Evolutionary conservation across 2,113 vertebrate species (phyloP).

Genomic region (Australoheros scitulus): DNA sequence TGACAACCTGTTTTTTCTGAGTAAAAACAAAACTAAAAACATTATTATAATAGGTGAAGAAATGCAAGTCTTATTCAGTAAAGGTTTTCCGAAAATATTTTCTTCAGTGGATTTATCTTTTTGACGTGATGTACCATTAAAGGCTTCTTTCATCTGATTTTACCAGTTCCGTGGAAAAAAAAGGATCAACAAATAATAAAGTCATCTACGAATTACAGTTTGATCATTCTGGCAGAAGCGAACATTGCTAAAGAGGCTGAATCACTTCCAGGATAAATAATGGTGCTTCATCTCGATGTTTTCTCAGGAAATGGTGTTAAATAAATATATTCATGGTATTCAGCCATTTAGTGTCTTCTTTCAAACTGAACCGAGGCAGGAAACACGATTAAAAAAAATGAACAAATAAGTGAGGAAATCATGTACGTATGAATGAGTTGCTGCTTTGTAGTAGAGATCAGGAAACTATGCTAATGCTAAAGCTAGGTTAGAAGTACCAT

Average conservation of each 20-base stretch:
- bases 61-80: neutral
- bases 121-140: neutral
- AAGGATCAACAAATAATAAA: neutral
- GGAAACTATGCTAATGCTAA: neutral
- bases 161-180: neutral
- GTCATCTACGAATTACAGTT: neutral
- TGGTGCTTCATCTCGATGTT: neutral
- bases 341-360: neutral
- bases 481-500: neutral
- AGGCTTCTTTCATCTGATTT: neutral
- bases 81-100: neutral
- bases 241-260: neutral
- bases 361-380: neutral
- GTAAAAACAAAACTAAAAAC: neutral
- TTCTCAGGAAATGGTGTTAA: neutral
- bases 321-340: neutral
- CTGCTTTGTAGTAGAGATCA: neutral
- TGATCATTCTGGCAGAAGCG: neutral
- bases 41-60: neutral
- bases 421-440: neutral
- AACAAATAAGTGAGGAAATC: neutral
- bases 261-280: neutral
- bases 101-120: neutral
- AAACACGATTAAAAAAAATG: accelerated
- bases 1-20: neutral